Percentiles rank a stretch among this genome's conserved stretches.
These are phyloP conservation scores for Acrocephalus scirpaceus DNA, from an alignment of 2,797 vertebrate species.

Conservation along the genomic window DNA sequence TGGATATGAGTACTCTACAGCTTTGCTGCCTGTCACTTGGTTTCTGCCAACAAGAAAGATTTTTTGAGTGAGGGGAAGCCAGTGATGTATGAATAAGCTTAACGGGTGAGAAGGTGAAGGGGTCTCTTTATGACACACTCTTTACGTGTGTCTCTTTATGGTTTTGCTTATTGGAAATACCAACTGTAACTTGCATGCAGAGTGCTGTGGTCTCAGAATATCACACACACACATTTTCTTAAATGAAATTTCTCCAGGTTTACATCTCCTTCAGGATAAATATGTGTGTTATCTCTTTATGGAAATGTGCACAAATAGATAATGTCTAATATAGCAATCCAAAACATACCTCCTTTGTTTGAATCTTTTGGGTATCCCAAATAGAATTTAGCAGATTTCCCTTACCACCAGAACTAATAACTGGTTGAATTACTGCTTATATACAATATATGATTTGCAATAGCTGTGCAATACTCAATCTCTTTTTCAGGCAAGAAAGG, in stretches of 20 bases:
- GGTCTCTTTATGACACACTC: too few species aligned
- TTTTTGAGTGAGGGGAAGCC: not conserved
- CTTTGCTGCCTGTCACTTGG: not conserved
- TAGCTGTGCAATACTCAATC: conserved; percentile 17
- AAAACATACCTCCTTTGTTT: not conserved
- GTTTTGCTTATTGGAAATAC: not conserved
- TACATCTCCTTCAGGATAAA: not conserved
- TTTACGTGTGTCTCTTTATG: not conserved
- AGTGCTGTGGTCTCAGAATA: not conserved
- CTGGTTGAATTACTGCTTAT: conserved; percentile 15
- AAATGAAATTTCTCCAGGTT: not conserved
- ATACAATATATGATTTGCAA: conserved; percentile 14
- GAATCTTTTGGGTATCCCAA: not conserved
- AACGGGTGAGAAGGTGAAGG: not conserved
- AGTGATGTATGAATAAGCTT: not conserved
- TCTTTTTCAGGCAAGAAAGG: conserved; percentile 44
- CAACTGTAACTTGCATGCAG: not conserved
- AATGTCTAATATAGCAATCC: not conserved
- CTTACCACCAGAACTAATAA: conserved; percentile 32
- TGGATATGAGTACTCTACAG: not conserved
- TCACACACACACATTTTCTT: not conserved
- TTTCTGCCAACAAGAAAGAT: not conserved
- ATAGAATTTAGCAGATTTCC: not conserved
- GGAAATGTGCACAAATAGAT: not conserved
- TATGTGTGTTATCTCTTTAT: rapidly evolving